Base-by-base conservation (phyloP, 2,888 invertebrate genomes). In the Marasmarcha lunaedactyla region DNA sequence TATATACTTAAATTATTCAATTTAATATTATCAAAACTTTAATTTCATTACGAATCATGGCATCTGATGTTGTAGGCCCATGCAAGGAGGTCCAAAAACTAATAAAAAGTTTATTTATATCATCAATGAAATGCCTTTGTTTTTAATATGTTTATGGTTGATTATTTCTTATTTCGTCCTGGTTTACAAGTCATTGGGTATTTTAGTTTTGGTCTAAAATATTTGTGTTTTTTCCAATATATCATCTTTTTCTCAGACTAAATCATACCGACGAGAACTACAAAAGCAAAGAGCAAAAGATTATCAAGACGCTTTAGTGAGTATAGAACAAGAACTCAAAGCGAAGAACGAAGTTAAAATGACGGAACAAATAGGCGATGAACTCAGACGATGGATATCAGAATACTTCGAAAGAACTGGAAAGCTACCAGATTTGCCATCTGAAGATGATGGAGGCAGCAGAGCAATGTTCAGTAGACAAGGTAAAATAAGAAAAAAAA, bases 401-500 rank as follows among this genome's bases (percentile, higher is more conserved):
- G 92, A 92, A 50, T 93, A 91, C 60, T 91, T 91, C 66, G 87
- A 90, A 30, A 89, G 90, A 54, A 92, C 93, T 3, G 93, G 92
- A 15, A 92, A 91, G 59, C 90, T 97, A 56, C 97, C 98, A 0
- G 96, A 97, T 50, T 90, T 95, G 54, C 97, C 97, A 0, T 90
- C 94, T 1, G 94, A 92, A 47, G 97, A 97, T 57, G 90, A 92
- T 51, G 96, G 96, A 5, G 95, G 96, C 0, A 96, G 96, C 0
- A 86, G 92, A 50, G 85, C 92, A 45, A 89, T 97, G 71, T 90
- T 95, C 48, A 92, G 91, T 52, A 79, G 92, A 52, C 91, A 91
- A 76, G 92, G 89, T 87, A 46, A 33, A n/a, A 34, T 30, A 7
- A 12, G 25, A 15, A 7, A 14, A n/a, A 34, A 36, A 12, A 15